A percentile compares a stretch with the other conserved stretches of the same genome.
These are phyloP conservation scores for Dicyrtomina minuta DNA, from an alignment of 2,888 invertebrate species.

Conservation along the genomic window DNA sequence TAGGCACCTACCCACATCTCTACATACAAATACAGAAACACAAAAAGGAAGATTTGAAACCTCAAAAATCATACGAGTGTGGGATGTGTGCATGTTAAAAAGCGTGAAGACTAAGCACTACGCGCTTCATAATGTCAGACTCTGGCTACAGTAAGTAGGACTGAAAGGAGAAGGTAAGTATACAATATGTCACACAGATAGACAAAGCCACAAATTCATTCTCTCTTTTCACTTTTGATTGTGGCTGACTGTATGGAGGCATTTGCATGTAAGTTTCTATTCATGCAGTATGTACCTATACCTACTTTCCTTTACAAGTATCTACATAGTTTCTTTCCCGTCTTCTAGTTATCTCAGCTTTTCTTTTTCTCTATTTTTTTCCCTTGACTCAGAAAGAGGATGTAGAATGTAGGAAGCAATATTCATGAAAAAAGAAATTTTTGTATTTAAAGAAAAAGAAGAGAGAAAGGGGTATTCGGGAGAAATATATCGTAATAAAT, in stretches of 20 bases:
- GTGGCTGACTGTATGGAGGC: neutral
- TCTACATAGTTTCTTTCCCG: too few relatives aligned
- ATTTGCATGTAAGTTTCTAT: neutral
- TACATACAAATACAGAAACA: too few relatives aligned
- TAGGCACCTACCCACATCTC: too few relatives aligned
- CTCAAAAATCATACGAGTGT: too few relatives aligned
- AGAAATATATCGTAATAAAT: constrained; percentile 27
- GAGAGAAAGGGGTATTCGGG: constrained; percentile 1
- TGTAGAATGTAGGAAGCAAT: neutral
- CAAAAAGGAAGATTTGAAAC: too few relatives aligned
- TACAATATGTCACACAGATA: too few relatives aligned
- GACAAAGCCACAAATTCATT: neutral
- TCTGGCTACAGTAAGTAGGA: too few relatives aligned
- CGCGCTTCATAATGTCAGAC: too few relatives aligned
- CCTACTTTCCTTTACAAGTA: neutral
- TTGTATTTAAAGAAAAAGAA: constrained; percentile 10
- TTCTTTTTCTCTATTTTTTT: neutral
- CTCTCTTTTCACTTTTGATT: neutral
- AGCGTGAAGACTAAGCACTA: too few relatives aligned
- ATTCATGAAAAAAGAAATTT: constrained; percentile 5
- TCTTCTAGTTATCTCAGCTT: neutral
- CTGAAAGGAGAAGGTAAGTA: too few relatives aligned
- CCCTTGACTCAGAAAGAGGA: neutral
- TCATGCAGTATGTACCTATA: neutral
- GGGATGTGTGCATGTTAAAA: too few relatives aligned